These are phyloP conservation scores for Margaritifera margaritifera DNA, from an alignment of 2,888 invertebrate genomes.

Conservation along the genomic window DNA sequence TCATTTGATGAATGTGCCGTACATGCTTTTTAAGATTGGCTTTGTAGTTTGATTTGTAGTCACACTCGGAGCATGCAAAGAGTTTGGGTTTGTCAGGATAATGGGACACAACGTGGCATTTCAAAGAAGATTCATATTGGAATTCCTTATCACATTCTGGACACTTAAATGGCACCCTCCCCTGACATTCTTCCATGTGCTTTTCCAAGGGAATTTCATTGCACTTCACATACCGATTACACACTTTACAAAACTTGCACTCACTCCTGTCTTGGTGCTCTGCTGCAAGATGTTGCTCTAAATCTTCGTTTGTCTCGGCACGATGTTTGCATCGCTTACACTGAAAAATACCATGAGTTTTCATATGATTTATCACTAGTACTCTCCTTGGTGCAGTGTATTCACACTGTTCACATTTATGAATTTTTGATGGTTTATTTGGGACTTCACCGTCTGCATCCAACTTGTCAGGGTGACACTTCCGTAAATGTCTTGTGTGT, in stretches of 20 bases:
- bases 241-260: constrained; percentile 66
- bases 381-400: constrained; percentile 65
- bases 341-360: constrained; percentile 63
- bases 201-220: constrained; percentile 58
- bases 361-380: constrained; percentile 65
- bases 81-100: constrained; percentile 65
- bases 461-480: constrained; percentile 40
- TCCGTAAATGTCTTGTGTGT: constrained; percentile 48
- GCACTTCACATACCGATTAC: constrained; percentile 64
- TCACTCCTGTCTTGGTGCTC: constrained; percentile 66
- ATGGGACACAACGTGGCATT: constrained; percentile 64
- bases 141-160: constrained; percentile 67
- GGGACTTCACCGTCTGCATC: constrained; percentile 21
- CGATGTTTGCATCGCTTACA: constrained; percentile 65
- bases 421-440: constrained; percentile 20
- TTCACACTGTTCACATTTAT: constrained; percentile 58
- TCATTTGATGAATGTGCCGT: constrained; percentile 59
- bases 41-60: constrained; percentile 65
- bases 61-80: constrained; percentile 61
- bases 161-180: constrained; percentile 65
- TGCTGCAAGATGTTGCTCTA: constrained; percentile 59
- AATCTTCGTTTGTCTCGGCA: constrained; percentile 52
- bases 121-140: constrained; percentile 67
- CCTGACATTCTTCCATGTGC: constrained; percentile 64
- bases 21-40: constrained; percentile 66